Evolutionary conservation across 2,888 invertebrate genomes (phyloP), one percentile per base, ranked within the genome.

Genomic region (Drosophila pseudotakahashii): DNA sequence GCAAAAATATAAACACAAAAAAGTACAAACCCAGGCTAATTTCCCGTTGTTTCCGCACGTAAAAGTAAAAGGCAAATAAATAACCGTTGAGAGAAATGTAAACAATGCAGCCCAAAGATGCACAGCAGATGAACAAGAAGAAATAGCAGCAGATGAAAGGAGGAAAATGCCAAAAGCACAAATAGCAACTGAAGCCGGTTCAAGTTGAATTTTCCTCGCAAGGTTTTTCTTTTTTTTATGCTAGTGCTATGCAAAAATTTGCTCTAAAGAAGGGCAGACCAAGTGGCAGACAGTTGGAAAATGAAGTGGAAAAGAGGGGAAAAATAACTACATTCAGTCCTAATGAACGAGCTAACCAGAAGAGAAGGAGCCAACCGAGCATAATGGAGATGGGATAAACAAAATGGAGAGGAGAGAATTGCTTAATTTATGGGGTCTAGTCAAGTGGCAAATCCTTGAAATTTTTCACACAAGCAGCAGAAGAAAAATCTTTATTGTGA

Each of bases 51-150:
- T 48, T 75, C 54, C 57, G 52, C 44, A 51, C 73, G 30, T 61
- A 72, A 73, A 74, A 70, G 59, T 68, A 68, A 70, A 68, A 57
- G 53, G 58, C 69, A 75, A 75, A 73, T 75, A 73, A 75, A 75
- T 71, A 71, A 55, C 64, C 51, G 51, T 53, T 37, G 58, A 60
- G 57, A 73, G 47, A 75, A 73, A 68, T 68, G 75, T 68, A 68
- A 61, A 73, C 75, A 74, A 61, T 73, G 64, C 50, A 64, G 48
- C 44, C 55, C 23, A 59, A 42, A 54, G 55, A 60, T 52, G 71
- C 71, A 63, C 51, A 59, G 45, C 44, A 47, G 58, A 30, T 50
- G 54, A 51, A 45, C 48, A 57, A 23, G 53, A 55, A 55, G 55
- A 62, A 41, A 45, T 45, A 26, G 48, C 37, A 51, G 60, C 74